Conservation (phyloP, 1,140 invertebrate species). For the Globodera ellingtonae region DNA sequence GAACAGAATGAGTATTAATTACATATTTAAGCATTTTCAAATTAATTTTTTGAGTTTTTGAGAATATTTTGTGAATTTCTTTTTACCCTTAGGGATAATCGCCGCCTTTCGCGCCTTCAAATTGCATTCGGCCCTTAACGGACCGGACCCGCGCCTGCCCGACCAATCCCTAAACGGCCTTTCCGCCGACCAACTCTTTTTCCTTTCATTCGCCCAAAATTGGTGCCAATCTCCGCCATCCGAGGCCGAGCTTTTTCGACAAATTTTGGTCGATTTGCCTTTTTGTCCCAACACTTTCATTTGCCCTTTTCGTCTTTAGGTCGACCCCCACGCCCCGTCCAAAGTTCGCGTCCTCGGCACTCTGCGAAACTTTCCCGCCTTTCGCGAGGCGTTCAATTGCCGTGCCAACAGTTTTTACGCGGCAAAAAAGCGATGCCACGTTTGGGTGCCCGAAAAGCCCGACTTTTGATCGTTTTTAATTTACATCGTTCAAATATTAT, state of each 20-base stretch:
- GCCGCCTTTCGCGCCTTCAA: slow-evolving; percentile 55
- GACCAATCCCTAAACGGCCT: slow-evolving; percentile 46
- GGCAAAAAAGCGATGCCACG: slow-evolving; percentile 54
- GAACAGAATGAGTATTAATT: neutral
- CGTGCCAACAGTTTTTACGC: slow-evolving; percentile 51
- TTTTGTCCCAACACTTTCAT: neutral
- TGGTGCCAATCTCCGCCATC: slow-evolving; percentile 47
- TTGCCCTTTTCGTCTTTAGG: slow-evolving; percentile 18
- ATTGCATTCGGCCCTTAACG: slow-evolving; percentile 46
- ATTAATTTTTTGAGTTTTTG: no score
- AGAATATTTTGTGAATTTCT: no score
- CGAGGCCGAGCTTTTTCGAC: slow-evolving; percentile 30
- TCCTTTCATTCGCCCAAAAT: slow-evolving; percentile 56
- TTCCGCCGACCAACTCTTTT: slow-evolving; percentile 58
- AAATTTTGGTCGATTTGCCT: slow-evolving; percentile 18
- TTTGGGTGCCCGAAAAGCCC: slow-evolving; percentile 50
- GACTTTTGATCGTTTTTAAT: neutral
- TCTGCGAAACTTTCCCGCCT: slow-evolving; percentile 59
- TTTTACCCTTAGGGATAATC: slow-evolving; percentile 49
- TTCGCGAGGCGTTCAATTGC: slow-evolving; percentile 60
- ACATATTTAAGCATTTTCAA: no score
- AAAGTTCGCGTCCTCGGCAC: slow-evolving; percentile 30
- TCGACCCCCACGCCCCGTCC: slow-evolving; percentile 42
- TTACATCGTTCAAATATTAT: no score
- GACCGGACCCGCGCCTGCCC: slow-evolving; percentile 57